Evolutionary conservation across 2,888 invertebrate species (phyloP).

Genomic region (Rhopalosiphum nymphaeae): DNA sequence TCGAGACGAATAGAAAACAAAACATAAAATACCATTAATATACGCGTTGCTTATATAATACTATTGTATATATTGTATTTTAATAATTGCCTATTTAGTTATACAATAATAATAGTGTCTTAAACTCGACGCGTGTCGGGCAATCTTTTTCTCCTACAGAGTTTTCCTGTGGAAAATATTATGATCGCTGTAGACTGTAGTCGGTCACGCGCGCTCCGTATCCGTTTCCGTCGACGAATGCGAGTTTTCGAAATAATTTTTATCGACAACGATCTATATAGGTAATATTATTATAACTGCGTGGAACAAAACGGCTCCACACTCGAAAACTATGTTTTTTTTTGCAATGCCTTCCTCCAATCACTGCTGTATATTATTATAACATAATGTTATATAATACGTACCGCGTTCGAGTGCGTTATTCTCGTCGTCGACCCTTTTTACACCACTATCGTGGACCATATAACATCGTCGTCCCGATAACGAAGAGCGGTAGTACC

Average conservation of each 20-base stretch:
- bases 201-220: neutral
- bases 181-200: neutral
- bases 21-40: neutral
- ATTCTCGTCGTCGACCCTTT: neutral
- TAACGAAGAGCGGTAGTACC: neutral
- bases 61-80: neutral
- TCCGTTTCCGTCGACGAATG: neutral
- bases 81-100: neutral
- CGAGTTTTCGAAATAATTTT: neutral
- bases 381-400: neutral
- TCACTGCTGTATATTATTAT: neutral
- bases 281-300: neutral
- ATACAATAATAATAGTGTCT: neutral
- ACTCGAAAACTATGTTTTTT: neutral
- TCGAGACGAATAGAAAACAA: conserved; percentile 29
- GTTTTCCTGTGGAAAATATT: neutral
- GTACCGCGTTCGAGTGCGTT: neutral
- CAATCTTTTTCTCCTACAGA: neutral
- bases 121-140: neutral
- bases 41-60: neutral
- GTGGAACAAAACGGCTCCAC: neutral
- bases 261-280: neutral
- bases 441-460: neutral
- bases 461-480: neutral
- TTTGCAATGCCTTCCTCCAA: neutral